Percentiles rank a stretch among this genome's conserved stretches.
These are phyloP conservation scores for Calyptomena viridis DNA, from an alignment of 2,113 vertebrate species.

Conservation along the genomic window DNA sequence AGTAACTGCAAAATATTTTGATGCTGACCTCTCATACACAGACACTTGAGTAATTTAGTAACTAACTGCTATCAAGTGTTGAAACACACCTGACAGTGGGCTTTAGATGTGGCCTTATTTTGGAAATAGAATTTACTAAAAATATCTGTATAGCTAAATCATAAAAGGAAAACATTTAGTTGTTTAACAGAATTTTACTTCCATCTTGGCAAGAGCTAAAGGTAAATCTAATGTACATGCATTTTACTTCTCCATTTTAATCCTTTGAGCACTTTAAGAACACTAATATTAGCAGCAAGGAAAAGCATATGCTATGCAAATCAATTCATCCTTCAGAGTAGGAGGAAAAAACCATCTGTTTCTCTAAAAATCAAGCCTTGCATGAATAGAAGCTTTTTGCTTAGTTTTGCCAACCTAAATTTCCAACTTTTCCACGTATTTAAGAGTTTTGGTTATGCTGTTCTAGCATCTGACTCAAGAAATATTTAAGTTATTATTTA, in stretches of 20 bases:
- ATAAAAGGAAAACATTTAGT: background rate
- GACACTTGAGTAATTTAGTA: background rate
- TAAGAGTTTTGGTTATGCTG: background rate
- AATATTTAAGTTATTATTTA: background rate
- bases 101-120: background rate
- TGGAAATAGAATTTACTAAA: background rate
- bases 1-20: background rate
- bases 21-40: background rate
- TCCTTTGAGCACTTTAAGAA: background rate
- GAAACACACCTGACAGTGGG: background rate
- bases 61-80: background rate
- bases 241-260: background rate
- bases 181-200: background rate
- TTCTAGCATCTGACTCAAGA: background rate
- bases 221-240: background rate
- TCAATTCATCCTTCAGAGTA: background rate
- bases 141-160: background rate
- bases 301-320: background rate
- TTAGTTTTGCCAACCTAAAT: background rate
- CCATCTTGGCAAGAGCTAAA: background rate
- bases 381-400: background rate
- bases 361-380: background rate
- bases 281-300: background rate
- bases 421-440: background rate
- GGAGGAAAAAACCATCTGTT: constrained; percentile 29